phyloP scores from a whole-genome alignment of 1,140 invertebrate genomes.

The Wiebesia pumilae region DNA sequence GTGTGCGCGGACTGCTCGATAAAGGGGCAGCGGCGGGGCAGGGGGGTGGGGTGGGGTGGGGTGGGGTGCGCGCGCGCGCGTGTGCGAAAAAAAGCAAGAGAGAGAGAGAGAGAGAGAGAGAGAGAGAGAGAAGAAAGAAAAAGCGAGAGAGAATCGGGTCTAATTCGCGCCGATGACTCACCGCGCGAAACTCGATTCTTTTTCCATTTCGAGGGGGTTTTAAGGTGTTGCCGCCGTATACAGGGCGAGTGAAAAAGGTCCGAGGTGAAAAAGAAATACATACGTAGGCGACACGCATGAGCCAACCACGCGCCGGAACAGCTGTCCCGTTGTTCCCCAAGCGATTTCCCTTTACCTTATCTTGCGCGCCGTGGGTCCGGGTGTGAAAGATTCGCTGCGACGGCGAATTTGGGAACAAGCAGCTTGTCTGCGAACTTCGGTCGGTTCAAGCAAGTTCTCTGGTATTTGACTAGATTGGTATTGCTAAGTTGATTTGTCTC shows the following conservation, averaged over 20 bases:
- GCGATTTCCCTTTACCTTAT: background rate
- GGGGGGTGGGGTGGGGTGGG: too few species aligned
- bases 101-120: background rate
- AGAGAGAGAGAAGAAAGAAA: background rate
- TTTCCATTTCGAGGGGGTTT: constrained; percentile 36
- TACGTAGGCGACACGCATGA: background rate
- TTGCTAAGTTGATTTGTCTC: too few species aligned
- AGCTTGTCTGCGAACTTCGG: too few species aligned
- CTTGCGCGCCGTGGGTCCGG: background rate
- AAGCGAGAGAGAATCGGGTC: background rate
- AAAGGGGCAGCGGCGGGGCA: too few species aligned
- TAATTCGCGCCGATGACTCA: constrained; percentile 39
- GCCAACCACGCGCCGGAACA: background rate
- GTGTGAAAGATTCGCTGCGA: too few species aligned
- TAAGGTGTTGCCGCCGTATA: background rate
- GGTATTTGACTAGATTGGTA: too few species aligned
- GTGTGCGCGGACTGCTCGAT: constrained; percentile 22
- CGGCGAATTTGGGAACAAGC: too few species aligned
- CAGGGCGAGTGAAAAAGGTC: background rate
- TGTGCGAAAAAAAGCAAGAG: background rate
- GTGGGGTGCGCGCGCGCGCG: background rate
- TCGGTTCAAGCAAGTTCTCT: too few species aligned
- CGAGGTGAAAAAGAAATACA: background rate
- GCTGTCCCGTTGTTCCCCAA: background rate
- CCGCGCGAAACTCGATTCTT: constrained; percentile 38